A percentile compares a stretch with the other conserved stretches of the same genome.
Evolutionary conservation across 1,140 invertebrate genomes (phyloP).

Genomic region (Ooceraea biroi): DNA sequence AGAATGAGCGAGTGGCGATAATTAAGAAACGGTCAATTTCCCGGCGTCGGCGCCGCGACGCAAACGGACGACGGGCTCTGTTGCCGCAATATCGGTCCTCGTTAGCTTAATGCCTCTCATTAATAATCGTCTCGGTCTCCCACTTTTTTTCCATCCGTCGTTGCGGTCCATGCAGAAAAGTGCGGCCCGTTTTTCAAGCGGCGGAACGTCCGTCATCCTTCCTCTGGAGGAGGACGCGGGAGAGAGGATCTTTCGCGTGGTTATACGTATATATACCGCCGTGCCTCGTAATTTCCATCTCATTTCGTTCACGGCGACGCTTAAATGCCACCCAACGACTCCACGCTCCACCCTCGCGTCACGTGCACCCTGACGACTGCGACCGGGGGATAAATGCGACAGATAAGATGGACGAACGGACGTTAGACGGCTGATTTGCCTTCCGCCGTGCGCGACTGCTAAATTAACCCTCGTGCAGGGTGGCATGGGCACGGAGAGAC

Average conservation of each 20-base stretch:
- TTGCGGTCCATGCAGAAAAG: not conserved
- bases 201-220: not conserved
- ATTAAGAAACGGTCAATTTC: conserved; percentile 57
- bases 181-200: conserved; percentile 11
- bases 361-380: not conserved
- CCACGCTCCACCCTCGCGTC: not conserved
- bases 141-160: not conserved
- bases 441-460: conserved; percentile 5
- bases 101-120: conserved; percentile 37
- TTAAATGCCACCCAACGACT: conserved; percentile 14
- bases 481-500: not conserved
- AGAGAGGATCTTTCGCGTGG: too few species aligned
- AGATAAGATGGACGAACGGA: conserved; percentile 26
- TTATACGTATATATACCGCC: not conserved
- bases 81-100: conserved; percentile 15
- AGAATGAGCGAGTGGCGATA: conserved; percentile 16
- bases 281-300: conserved; percentile 45
- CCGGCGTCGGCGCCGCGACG: not conserved
- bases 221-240: not conserved
- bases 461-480: conserved; percentile 28
- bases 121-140: conserved; percentile 38
- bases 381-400: conserved; percentile 28
- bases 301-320: conserved; percentile 19
- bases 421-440: conserved; percentile 50
- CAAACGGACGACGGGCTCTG: not conserved